Evolutionary conservation across 2,113 vertebrate genomes (phyloP), one percentile per base, ranked within the genome.

Genomic region (Pardalotus punctatus): DNA sequence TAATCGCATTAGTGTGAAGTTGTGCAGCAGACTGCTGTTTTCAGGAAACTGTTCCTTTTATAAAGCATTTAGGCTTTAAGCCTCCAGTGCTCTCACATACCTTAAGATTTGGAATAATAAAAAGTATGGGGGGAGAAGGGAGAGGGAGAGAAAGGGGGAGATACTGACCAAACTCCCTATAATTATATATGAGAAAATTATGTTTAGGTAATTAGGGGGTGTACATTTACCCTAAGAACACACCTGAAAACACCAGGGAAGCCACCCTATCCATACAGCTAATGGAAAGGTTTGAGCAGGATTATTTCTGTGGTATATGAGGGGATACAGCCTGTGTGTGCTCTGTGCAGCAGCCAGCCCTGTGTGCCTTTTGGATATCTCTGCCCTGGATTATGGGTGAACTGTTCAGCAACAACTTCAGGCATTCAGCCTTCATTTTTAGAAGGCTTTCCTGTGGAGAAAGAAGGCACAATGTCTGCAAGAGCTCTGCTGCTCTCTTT

Each of bases 1-100:
- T 99, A 99, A 99, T 99, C 98, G 90, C 98, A 98, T 99, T 99
- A 99, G 98, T 95, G 94, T 97, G 98, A 98, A 98, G 94, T 97
- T 98, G 98, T 98, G 98, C 98, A 98, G 97, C 96, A 98, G 97
- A 97, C 97, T 97, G 97, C 97, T 97, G 95, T 95, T 98, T 98
- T 97, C 98, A 98, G 98, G 98, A 99, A 98, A 98, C 97, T 79
- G 95, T 98, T 98, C 98, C 97, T 98, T 98, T 98, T 97, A 98
- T 78, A 93, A 96, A 97, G 98, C 98, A 98, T 97, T 97, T 95
- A 98, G 96, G 96, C 97, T 98, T 97, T 97, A 98, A 98, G 97
- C 83, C 92, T 93, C 78, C 79, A 62, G 27, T 92, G 73, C 77
- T 95, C 96, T 95, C 86, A 91, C 88, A 94, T 92, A 97, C 95